These are phyloP conservation scores for Meghimatium bilineatum DNA, from an alignment of 2,888 invertebrate genomes.

Conservation along the genomic window DNA sequence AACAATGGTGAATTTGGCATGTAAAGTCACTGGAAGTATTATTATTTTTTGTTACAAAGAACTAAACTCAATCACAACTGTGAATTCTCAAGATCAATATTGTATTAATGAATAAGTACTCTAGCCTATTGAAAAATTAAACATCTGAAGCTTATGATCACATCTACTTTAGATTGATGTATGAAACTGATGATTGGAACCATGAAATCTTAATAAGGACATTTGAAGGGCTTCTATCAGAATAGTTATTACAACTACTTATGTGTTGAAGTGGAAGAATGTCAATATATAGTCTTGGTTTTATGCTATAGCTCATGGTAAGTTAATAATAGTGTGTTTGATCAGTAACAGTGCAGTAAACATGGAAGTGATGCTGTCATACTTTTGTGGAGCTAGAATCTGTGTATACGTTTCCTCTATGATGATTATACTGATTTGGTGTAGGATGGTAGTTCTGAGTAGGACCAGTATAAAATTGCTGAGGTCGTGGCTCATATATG, in stretches of 20 bases:
- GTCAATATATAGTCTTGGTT: not conserved
- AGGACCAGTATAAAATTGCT: conserved; percentile 57
- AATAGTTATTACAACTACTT: not conserved
- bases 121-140: not conserved
- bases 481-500: conserved; percentile 34
- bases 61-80: not conserved
- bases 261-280: not conserved
- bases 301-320: not conserved
- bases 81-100: not conserved
- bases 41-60: not conserved
- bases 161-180: not conserved
- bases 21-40: not conserved
- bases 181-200: not conserved
- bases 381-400: conserved; percentile 71
- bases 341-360: not conserved
- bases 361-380: conserved; percentile 49
- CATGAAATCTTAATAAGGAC: not conserved
- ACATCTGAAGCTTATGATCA: not conserved
- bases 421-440: conserved; percentile 59
- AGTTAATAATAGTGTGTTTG: not conserved
- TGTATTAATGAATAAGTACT: not conserved
- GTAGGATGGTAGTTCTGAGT: conserved; percentile 63
- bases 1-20: not conserved
- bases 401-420: conserved; percentile 59
- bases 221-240: not conserved